phyloP scores from a whole-genome alignment of 2,888 invertebrate genomes.

The Drosophila meridionalis region DNA sequence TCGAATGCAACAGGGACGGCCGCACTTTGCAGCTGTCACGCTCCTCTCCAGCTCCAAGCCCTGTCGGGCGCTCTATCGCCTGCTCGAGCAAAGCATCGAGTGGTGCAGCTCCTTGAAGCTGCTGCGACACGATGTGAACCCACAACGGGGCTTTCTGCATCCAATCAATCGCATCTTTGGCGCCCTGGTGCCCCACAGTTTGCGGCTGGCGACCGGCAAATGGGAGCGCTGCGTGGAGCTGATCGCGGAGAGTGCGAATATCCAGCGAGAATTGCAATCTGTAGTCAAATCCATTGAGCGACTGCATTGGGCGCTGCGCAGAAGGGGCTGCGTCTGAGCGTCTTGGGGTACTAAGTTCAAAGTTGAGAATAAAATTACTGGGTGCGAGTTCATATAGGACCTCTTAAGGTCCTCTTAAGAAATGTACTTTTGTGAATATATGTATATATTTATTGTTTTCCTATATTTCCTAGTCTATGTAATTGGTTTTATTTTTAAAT shows the following conservation, averaged over 20 bases:
- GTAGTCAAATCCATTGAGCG: conserved; percentile 38
- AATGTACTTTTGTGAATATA: background rate
- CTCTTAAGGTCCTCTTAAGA: too few species aligned
- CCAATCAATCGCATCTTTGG: conserved; percentile 55
- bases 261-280: conserved; percentile 43
- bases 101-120: conserved; percentile 29
- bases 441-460: background rate
- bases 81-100: conserved; percentile 21
- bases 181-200: conserved; percentile 36
- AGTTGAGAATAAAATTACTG: conserved; percentile 42
- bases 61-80: conserved; percentile 40
- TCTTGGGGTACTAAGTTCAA: conserved; percentile 41
- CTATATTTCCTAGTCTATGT: conserved; percentile 14
- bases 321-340: conserved; percentile 10
- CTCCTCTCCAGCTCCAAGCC: conserved; percentile 29
- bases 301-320: conserved; percentile 23
- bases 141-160: conserved; percentile 15
- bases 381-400: conserved; percentile 12
- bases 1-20: conserved; percentile 51
- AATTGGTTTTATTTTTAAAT: conserved; percentile 27
- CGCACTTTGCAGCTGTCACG: conserved; percentile 1
- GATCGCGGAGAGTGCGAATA: conserved; percentile 43
- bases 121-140: conserved; percentile 21
- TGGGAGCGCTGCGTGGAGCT: conserved; percentile 54
- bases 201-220: conserved; percentile 37